phyloP scores from a whole-genome alignment of 35 echinoderm and acorn worm genomes.

The Apostichopus californicus region DNA sequence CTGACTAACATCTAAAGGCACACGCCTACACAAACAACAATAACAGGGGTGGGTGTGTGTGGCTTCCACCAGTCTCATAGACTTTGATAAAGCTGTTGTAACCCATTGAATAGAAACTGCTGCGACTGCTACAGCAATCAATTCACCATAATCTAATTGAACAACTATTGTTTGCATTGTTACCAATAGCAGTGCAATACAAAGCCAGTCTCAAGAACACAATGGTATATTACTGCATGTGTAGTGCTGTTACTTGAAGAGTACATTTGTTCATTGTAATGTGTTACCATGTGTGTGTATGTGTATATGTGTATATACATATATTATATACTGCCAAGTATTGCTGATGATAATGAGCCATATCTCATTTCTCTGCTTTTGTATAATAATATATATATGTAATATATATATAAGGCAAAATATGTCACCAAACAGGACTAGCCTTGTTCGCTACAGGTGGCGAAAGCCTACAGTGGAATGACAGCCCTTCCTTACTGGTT shows the following conservation, averaged over 20 bases:
- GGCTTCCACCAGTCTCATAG: too few species aligned
- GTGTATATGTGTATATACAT: too few species aligned
- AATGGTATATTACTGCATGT: neutral
- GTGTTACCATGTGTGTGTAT: too few species aligned
- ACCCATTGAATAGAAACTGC: neutral
- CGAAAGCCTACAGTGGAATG: too few species aligned
- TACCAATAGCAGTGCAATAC: neutral
- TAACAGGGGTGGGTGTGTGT: neutral
- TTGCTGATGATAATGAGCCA: too few species aligned
- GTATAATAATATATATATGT: too few species aligned
- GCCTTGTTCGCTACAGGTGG: too few species aligned
- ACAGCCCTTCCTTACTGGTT: too few species aligned
- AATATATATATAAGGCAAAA: too few species aligned
- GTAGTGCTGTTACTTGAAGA: neutral
- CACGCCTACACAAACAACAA: neutral
- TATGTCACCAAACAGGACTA: too few species aligned
- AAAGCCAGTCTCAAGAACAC: neutral
- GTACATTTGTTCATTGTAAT: neutral
- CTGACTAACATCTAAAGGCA: neutral
- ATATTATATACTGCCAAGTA: too few species aligned
- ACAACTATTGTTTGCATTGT: neutral
- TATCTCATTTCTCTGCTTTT: too few species aligned
- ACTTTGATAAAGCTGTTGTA: neutral
- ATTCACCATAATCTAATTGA: neutral
- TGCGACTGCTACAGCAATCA: neutral